phyloP scores from a whole-genome alignment of 53 echinoderm and acorn worm genomes.

The Holothuria scabra region DNA sequence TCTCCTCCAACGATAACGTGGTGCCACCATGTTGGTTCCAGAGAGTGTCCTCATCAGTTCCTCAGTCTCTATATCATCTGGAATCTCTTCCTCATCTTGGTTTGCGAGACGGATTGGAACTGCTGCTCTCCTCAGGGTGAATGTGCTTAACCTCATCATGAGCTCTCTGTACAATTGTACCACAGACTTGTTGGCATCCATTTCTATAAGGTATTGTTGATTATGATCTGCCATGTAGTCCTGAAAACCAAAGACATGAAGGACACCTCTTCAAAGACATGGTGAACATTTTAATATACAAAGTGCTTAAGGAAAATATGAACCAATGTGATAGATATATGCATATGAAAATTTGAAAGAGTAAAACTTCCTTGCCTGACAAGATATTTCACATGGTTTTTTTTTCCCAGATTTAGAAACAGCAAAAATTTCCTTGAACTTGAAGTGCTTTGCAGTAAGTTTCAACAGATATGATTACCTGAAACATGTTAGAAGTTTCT shows the following conservation, averaged over 20 bases:
- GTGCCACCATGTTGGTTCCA: conserved; percentile 92
- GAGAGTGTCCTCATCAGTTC: conserved; percentile 96
- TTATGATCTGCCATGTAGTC: conserved; percentile 99
- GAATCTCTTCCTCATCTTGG: conserved; percentile 94
- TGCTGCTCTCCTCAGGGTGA: conserved; percentile 87
- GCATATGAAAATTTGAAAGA: background rate
- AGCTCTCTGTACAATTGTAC: conserved; percentile 76
- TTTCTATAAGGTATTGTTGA: conserved; percentile 95
- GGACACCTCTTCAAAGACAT: no score
- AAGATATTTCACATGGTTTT: background rate
- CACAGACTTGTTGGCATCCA: conserved; percentile 89
- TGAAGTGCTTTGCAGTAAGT: no score
- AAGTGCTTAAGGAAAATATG: no score
- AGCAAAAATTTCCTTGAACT: background rate
- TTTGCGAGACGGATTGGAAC: conserved; percentile 94
- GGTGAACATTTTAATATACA: no score
- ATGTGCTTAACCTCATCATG: conserved; percentile 84
- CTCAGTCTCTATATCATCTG: conserved; percentile 94
- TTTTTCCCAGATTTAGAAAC: background rate
- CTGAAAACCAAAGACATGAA: conserved; percentile 36
- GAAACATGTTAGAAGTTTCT: conserved; percentile 91
- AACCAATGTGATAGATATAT: no score
- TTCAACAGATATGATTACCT: conserved; percentile 57
- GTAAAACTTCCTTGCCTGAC: background rate
- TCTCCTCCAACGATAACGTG: conserved; percentile 87